Evolutionary conservation across 2,888 invertebrate genomes (phyloP), one percentile per base, ranked within the genome.

Genomic region (Pterostichus madidus): DNA sequence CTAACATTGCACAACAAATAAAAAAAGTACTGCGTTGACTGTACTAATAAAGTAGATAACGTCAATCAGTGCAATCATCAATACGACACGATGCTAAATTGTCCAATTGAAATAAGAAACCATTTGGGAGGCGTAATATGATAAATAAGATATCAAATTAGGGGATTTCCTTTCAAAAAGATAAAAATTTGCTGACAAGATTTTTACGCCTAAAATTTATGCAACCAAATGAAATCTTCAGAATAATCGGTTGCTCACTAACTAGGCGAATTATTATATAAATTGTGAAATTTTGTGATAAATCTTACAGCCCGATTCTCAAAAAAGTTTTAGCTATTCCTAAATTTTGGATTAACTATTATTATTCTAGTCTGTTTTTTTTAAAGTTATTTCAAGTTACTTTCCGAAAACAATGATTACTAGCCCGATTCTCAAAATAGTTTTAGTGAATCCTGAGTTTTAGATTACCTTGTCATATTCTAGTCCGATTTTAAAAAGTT

Each of bases 1-100:
- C 75, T 75, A 73, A 52, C 75, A 75, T 75, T 75, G 75, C 75
- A 75, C 75, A 75, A 73, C 73, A 68, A 68, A 71, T 71, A 44
- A 71, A 71, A 71, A 71, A 64, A n/a, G 0, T 0, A 4, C 64
- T 1, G n/a, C 31, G 10, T 64, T 35, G 24, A n/a, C 31, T 61
- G 5, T n/a, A 61, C 13, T 64, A 56, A 56, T 56, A 64, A 49
- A 49, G 13, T n/a, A 49, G 1, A 49, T 49, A 49, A 6, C 4
- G 5, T 5, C 39, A 39, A 59, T 24, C 24, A 24, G 31, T 11
- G 59, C 59, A 31, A 59, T 31, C 31, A 56, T 56, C 56, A 56
- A 56, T 56, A 52, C 52, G 52, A 52, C 52, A 8, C 24, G 17
- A 15, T 8, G 39, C 6, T 8, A 39, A 39, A 39, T 39, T 24